Evolutionary conservation across 1,140 invertebrate species (phyloP), one percentile per base, ranked within the genome.

Genomic region (Lucilia cuprina): DNA sequence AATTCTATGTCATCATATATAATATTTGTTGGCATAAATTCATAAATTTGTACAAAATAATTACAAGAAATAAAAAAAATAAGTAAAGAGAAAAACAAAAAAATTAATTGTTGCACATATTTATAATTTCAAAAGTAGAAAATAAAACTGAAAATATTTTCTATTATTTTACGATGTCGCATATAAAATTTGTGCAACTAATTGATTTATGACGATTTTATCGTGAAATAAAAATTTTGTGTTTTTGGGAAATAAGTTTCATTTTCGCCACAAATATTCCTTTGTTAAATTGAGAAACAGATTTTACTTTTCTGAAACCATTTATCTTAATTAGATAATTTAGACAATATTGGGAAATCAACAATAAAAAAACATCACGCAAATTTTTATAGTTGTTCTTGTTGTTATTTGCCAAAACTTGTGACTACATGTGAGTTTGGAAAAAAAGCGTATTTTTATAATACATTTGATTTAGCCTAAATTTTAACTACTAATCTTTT

Each of bases 31-130:
- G 75, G 75, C 75, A 78, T 17, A 78, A 78, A 47, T 78, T 78
- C 35, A 41, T 78, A 78, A 78, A 78, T 41, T 78, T 78, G 75
- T 78, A n/a, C 10, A n/a, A 35, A 78, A 78, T 78, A 70, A 70
- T 70, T 70, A 25, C n/a, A 25, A 19, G 65, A 70, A 70, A 70
- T n/a, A 13, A 19, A 70, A 70, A 12, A 70, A 21, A 70, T 21
- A 70, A 17, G 14, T 7, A 60, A n/a, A 60, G 25, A 30, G 25
- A 30, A 60, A n/a, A 60, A 14, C 14, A 70, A 12, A 70, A 21
- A 70, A 70, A 70, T 70, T 70, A 70, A 70, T 70, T 70, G 65
- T 70, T 70, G 65, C 65, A 70, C 5, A 70, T 70, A 21, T 70
- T 70, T 70, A 25, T 70, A 21, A 70, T 70, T 70, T 70, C 19